phyloP scores from a whole-genome alignment of 2,113 vertebrate genomes.

The Dolichotis patagonum region DNA sequence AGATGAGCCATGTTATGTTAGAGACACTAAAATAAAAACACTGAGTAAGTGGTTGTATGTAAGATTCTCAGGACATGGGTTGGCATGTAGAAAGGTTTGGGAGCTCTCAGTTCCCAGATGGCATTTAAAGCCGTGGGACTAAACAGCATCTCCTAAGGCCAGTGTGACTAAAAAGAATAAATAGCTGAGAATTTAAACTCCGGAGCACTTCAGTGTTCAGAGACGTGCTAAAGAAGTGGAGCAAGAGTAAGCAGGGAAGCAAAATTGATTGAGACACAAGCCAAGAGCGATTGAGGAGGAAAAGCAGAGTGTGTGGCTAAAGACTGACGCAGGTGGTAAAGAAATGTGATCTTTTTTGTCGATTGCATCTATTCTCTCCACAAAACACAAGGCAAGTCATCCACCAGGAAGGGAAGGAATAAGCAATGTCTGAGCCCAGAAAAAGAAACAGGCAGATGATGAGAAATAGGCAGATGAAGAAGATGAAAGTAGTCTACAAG shows the following conservation, averaged over 20 bases:
- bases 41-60: not conserved
- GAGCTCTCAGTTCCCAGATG: not conserved
- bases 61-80: not conserved
- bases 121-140: not conserved
- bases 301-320: not conserved
- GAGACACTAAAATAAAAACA: not conserved
- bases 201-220: not conserved
- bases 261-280: not conserved
- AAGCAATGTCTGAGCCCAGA: not conserved
- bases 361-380: not conserved
- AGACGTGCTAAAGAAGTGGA: not conserved
- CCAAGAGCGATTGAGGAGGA: not conserved
- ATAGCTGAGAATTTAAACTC: not conserved
- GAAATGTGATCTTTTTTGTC: not conserved
- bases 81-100: not conserved
- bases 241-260: not conserved
- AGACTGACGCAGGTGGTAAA: not conserved
- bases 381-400: slow-evolving; percentile 25
- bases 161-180: not conserved
- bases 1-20: not conserved
- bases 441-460: not conserved
- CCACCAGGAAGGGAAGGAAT: not conserved
- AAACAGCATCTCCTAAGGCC: not conserved
- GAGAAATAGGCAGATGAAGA: not conserved
- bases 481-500: not conserved